Conservation (phyloP, 2,797 vertebrate genomes). For the Distichodus sexfasciatus region DNA sequence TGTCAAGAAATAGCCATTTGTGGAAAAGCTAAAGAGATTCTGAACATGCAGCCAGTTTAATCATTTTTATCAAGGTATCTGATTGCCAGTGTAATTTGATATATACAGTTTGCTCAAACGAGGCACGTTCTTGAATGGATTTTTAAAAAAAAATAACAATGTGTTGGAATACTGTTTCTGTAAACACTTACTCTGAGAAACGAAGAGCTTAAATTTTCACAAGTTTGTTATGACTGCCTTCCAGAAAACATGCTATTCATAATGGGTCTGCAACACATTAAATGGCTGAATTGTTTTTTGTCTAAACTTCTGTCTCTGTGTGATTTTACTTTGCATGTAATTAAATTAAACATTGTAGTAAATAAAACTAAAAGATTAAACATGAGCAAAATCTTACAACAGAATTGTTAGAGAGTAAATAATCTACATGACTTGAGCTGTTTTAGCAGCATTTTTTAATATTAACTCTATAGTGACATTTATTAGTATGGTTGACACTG, state of each 20-base stretch:
- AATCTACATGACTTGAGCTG: neutral
- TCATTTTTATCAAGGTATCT: neutral
- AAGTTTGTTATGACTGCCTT: neutral
- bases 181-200: neutral
- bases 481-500: no score
- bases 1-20: constrained; percentile 4
- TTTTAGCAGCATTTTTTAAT: no score
- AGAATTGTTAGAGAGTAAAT: neutral
- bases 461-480: no score
- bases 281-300: neutral
- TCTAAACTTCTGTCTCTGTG: neutral
- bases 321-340: neutral
- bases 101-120: neutral
- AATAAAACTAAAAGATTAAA: neutral
- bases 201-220: neutral
- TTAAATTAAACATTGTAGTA: neutral
- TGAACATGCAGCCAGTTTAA: neutral
- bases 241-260: neutral
- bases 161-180: neutral
- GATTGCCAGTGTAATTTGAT: neutral
- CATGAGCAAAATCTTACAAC: neutral
- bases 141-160: no score
- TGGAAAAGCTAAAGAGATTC: neutral
- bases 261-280: neutral
- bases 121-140: neutral